These are phyloP conservation scores for Poecilia gillii DNA, from an alignment of 2,797 vertebrate genomes.

Conservation along the genomic window DNA sequence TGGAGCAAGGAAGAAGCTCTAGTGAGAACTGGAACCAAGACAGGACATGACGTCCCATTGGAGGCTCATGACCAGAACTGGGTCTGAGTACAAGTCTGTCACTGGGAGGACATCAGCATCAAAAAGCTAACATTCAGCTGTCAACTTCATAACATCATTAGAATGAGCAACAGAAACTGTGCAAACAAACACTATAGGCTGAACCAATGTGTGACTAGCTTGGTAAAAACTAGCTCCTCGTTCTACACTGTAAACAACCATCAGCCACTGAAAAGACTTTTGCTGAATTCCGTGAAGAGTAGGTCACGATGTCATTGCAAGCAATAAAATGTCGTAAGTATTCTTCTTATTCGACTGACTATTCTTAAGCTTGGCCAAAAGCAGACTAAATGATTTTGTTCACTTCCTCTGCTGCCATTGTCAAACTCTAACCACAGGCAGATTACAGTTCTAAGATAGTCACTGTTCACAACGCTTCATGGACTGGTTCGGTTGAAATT, in stretches of 20 bases:
- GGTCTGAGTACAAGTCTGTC: conserved; percentile 62
- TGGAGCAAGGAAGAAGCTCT: conserved; percentile 37
- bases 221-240: neutral
- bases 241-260: neutral
- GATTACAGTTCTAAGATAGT: no score
- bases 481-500: no score
- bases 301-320: neutral
- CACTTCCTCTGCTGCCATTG: no score
- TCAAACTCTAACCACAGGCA: no score
- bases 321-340: neutral
- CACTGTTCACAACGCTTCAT: no score
- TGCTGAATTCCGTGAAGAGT: neutral
- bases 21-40: conserved; percentile 30
- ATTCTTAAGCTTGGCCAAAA: no score
- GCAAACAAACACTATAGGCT: neutral
- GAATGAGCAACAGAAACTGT: neutral
- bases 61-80: conserved; percentile 41
- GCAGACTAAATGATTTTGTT: no score
- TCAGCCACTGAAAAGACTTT: neutral
- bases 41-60: conserved; percentile 49
- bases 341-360: neutral
- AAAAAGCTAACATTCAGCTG: conserved; percentile 12
- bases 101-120: conserved; percentile 28
- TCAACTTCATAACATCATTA: neutral
- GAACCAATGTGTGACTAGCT: neutral